Percentiles rank a stretch among this genome's conserved stretches.
Evolutionary conservation across 2,797 vertebrate genomes (phyloP).

Genomic region (Falco berigora): DNA sequence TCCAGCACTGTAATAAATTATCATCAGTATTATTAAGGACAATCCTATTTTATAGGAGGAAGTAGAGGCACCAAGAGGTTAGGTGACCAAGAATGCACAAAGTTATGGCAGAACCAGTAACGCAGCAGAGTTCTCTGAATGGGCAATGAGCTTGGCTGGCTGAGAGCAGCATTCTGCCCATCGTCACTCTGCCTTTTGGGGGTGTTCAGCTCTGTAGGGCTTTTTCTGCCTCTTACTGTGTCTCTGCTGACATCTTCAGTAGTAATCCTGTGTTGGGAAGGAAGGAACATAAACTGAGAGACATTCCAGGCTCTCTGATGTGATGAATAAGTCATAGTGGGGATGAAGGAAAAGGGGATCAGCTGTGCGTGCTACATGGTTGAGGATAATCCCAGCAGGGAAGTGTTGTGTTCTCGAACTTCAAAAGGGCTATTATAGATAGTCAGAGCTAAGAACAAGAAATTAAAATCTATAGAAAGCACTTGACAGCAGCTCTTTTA

Average conservation of each 20-base stretch:
- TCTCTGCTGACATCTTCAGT: background rate
- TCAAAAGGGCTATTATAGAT: background rate
- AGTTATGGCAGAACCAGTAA: background rate
- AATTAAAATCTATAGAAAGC: slow-evolving; percentile 22
- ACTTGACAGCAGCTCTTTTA: background rate
- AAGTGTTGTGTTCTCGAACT: background rate
- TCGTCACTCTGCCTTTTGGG: background rate
- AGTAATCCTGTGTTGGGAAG: background rate
- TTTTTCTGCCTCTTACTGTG: background rate
- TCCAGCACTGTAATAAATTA: background rate
- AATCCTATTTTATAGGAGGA: background rate
- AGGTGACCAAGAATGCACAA: background rate
- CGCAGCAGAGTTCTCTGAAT: background rate
- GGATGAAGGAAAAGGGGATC: background rate
- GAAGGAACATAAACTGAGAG: background rate
- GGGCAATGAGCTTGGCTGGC: background rate
- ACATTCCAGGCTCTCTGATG: background rate
- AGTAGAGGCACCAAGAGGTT: background rate
- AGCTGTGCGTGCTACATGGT: background rate
- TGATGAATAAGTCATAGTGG: background rate
- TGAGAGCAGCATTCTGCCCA: background rate
- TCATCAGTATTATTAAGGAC: background rate
- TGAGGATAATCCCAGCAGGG: background rate
- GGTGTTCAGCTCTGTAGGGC: background rate
- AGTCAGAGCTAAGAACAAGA: slow-evolving; percentile 4